Evolutionary conservation across 2,113 vertebrate genomes (phyloP).

Genomic region (Stegastes partitus): DNA sequence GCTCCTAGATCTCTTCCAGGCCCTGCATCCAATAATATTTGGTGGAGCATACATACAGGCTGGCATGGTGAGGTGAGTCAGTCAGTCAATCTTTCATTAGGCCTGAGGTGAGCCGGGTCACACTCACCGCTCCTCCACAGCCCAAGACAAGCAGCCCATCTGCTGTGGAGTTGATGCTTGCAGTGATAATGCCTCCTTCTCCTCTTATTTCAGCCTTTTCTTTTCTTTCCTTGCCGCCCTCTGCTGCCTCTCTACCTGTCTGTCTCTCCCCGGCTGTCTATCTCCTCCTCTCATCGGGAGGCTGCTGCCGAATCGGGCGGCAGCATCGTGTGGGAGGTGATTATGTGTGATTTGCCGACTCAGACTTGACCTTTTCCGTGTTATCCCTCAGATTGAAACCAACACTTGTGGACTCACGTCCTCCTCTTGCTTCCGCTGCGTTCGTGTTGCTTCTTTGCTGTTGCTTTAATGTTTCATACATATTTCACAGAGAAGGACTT

Average conservation of each 20-base stretch:
- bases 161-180: conserved; percentile 85
- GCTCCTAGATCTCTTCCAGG: conserved; percentile 67
- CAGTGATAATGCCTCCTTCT: conserved; percentile 85
- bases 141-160: conserved; percentile 88
- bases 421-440: conserved; percentile 44
- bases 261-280: conserved; percentile 57
- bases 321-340: conserved; percentile 77
- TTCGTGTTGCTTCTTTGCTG: conserved; percentile 23
- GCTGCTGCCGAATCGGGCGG: conserved; percentile 69
- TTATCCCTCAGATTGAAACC: conserved; percentile 76
- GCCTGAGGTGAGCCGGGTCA: conserved; percentile 87
- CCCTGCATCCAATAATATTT: conserved; percentile 72
- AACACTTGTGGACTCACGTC: conserved; percentile 58
- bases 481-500: conserved; percentile 42
- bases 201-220: conserved; percentile 51
- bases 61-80: conserved; percentile 65
- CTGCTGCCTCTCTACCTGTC: conserved; percentile 48
- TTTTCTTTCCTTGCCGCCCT: conserved; percentile 32
- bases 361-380: conserved; percentile 85
- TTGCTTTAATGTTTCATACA: conserved; percentile 57
- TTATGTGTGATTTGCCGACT: conserved; percentile 87
- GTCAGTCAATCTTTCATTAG: conserved; percentile 90
- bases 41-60: conserved; percentile 76
- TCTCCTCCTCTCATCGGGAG: conserved; percentile 83
- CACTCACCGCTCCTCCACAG: conserved; percentile 85